Evolutionary conservation across 2,888 invertebrate genomes (phyloP).

Genomic region (Drosophila algonquin): DNA sequence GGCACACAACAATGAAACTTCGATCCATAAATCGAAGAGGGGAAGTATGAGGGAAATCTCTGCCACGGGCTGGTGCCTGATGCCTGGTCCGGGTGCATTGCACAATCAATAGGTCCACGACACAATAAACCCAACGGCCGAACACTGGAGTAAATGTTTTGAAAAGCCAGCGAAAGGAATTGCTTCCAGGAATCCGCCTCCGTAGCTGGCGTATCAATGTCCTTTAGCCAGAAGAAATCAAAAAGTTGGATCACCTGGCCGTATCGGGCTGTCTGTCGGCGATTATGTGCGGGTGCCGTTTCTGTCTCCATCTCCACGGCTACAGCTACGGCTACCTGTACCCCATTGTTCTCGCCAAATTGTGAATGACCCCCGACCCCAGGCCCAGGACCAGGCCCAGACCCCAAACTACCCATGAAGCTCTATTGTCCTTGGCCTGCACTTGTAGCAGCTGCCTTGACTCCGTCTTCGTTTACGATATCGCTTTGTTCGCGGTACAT

Average conservation of each 20-base stretch:
- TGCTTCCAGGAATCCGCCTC: conserved; percentile 78
- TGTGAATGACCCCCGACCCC: conserved; percentile 68
- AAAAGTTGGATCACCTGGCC: conserved; percentile 82
- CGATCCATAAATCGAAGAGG: conserved; percentile 73
- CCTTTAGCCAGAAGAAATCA: conserved; percentile 80
- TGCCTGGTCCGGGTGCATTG: conserved; percentile 71
- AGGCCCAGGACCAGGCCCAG: conserved; percentile 9
- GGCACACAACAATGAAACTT: conserved; percentile 62
- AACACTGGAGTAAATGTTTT: conserved; percentile 81
- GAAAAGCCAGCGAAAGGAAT: conserved; percentile 83
- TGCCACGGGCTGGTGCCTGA: conserved; percentile 79
- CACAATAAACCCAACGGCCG: conserved; percentile 34
- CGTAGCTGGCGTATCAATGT: conserved; percentile 73
- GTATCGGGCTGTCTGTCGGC: conserved; percentile 53
- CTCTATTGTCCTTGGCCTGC: conserved; percentile 45
- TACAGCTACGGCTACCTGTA: conserved; percentile 73
- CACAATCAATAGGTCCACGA: conserved; percentile 68
- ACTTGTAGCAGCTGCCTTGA: conserved; percentile 77
- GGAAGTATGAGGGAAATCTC: conserved; percentile 67
- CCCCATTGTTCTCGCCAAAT: conserved; percentile 59
- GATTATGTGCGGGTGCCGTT: conserved; percentile 72
- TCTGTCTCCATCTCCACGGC: conserved; percentile 29
- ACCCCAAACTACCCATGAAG: conserved; percentile 43
- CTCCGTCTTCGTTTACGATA: conserved; percentile 38
- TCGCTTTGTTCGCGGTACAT: conserved; percentile 23